Percentiles rank a stretch among this genome's conserved stretches.
These are phyloP conservation scores for Sweltsa coloradensis DNA, from an alignment of 1,140 invertebrate genomes.

Conservation along the genomic window DNA sequence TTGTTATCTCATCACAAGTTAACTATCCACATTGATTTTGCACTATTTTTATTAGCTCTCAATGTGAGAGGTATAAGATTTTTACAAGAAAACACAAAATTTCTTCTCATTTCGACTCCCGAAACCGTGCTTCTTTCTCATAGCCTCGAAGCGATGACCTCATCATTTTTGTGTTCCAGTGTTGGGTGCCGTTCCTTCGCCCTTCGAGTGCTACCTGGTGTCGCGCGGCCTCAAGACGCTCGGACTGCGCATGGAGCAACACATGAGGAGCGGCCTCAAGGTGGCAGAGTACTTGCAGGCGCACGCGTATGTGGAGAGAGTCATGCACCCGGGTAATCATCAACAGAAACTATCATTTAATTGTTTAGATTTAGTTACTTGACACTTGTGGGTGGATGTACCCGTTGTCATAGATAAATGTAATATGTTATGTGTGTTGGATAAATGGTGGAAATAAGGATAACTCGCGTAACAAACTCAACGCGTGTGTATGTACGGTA, in stretches of 20 bases:
- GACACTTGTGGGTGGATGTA: too few species aligned
- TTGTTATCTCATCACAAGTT: neutral
- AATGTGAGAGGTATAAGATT: too few species aligned
- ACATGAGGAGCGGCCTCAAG: conserved; percentile 42
- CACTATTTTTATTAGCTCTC: neutral
- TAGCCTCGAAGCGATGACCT: too few species aligned
- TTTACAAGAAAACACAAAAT: too few species aligned
- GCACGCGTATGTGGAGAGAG: conserved; percentile 42
- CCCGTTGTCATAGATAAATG: too few species aligned
- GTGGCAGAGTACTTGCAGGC: conserved; percentile 44
- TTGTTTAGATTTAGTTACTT: too few species aligned
- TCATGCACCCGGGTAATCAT: conserved; percentile 42
- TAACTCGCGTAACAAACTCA: neutral
- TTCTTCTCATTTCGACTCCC: too few species aligned
- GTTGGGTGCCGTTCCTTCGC: conserved; percentile 46
- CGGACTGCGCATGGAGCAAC: conserved; percentile 45
- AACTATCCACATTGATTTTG: too few species aligned
- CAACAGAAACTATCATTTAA: neutral
- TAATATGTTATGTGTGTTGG: neutral
- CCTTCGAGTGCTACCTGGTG: conserved; percentile 54
- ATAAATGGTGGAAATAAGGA: neutral
- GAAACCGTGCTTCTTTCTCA: too few species aligned
- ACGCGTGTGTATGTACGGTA: too few species aligned
- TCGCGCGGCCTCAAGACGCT: conserved; percentile 52
- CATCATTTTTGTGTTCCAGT: too few species aligned